phyloP scores from a whole-genome alignment of 2,888 invertebrate genomes.

The Troides aeacus region DNA sequence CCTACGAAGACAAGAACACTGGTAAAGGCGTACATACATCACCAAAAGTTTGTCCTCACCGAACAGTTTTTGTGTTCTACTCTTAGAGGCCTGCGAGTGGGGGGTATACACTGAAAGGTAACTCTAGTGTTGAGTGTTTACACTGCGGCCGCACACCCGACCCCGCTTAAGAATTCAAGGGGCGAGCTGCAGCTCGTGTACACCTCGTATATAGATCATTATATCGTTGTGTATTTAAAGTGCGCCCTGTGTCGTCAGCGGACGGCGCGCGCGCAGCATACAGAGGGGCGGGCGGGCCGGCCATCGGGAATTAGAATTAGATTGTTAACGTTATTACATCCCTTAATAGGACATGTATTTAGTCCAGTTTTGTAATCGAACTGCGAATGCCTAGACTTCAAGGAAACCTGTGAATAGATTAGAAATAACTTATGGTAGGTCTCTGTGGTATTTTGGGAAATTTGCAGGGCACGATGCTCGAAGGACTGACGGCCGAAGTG shows the following conservation, averaged over 20 bases:
- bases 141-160: conserved; percentile 51
- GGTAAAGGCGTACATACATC: no score
- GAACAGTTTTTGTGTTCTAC: no score
- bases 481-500: no score
- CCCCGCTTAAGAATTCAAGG: conserved; percentile 57
- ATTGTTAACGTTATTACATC: conserved; percentile 40
- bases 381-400: not conserved
- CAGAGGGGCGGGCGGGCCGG: conserved; percentile 30
- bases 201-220: conserved; percentile 79
- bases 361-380: conserved; percentile 40
- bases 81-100: no score
- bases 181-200: conserved; percentile 67
- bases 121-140: conserved; percentile 25
- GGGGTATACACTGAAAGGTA: no score
- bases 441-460: no score
- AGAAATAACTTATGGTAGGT: no score
- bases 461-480: no score
- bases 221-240: conserved; percentile 72
- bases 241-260: conserved; percentile 67
- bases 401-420: no score
- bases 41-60: no score
- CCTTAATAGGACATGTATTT: conserved; percentile 33
- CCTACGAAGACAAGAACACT: no score
- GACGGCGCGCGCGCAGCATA: conserved; percentile 50
- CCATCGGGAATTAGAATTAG: conserved; percentile 58